Evolutionary conservation across 2,797 vertebrate species (phyloP).

Genomic region (Coccyzus lansbergi): DNA sequence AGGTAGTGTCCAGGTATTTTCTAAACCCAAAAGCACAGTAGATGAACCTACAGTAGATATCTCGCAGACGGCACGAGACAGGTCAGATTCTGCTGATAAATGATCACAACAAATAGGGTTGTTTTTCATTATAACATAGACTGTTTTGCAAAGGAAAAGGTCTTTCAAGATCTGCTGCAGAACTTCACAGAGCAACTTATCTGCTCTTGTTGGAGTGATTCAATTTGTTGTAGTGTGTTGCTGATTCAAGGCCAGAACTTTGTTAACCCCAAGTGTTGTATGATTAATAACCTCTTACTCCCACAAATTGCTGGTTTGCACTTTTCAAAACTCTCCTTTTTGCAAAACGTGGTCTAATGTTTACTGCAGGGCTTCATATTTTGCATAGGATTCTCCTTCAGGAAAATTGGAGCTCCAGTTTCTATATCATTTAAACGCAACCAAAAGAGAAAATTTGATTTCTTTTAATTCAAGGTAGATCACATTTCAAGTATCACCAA

Average conservation of each 20-base stretch:
- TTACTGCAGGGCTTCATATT: constrained; percentile 42
- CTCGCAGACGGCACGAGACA: background rate
- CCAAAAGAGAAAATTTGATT: constrained; percentile 58
- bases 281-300: constrained; percentile 66
- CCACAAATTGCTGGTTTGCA: constrained; percentile 40
- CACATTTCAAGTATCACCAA: constrained; percentile 68
- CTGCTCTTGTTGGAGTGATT: constrained; percentile 15
- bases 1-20: background rate
- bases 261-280: constrained; percentile 47
- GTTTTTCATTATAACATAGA: background rate
- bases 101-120: background rate
- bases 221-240: constrained; percentile 58
- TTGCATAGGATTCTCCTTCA: constrained; percentile 45
- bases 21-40: background rate
- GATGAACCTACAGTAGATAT: background rate
- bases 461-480: constrained; percentile 70
- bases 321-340: constrained; percentile 30
- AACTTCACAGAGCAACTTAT: constrained; percentile 16
- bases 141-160: background rate
- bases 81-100: background rate
- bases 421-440: constrained; percentile 51
- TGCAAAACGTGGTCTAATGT: constrained; percentile 19
- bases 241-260: constrained; percentile 58
- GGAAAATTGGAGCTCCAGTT: constrained; percentile 52
- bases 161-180: constrained; percentile 1